Base-by-base conservation (phyloP, 2,797 vertebrate genomes). In the Zenarchopterus dispar region DNA sequence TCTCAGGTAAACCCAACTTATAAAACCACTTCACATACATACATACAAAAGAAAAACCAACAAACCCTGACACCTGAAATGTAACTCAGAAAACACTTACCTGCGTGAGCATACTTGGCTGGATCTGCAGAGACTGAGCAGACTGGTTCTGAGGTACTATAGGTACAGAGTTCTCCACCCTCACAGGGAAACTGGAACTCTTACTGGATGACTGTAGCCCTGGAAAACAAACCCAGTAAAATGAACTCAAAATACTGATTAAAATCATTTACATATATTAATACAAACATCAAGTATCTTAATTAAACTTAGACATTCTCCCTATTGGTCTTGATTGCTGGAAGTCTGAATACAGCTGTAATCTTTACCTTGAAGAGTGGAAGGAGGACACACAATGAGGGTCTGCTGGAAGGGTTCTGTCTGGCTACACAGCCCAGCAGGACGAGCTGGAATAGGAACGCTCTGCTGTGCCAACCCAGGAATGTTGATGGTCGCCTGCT, bases 321-420 rank as follows among this genome's bases (percentile, higher is more conserved):
- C 10, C 33, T 2, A 13, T 36, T 10, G 28, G 28, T 36, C 2
- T 1, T 36, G 9, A 36, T 36, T 8, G 43, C 3, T 19, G 43
- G n/a, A 3, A 36, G 5, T 15, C 15, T 46, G 33, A 51, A 28
- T 28, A 28, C 28, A 28, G 10, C 33, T 22, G 18, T 2, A 5
- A 48, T 10, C 10, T 19, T 91, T 91, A 98, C 97, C 96, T 88
- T 98, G 97, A 75, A 99, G 96, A 80, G 96, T 93, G 54, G 91
- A 90, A 73, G 97, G 95, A 49, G 97, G 97, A 84, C 97, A 99
- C 47, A 99, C 97, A 36, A 99, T 99, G 84, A 99, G 97, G 0
- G 97, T 98, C 84, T 99, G 97, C 78, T 98, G 97, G 92, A 98
- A 99, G n/a, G 97, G 97, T 74, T 98, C 97, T 0, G 95, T 92